phyloP scores from a whole-genome alignment of 1,140 invertebrate genomes.

The Onthophagus taurus region DNA sequence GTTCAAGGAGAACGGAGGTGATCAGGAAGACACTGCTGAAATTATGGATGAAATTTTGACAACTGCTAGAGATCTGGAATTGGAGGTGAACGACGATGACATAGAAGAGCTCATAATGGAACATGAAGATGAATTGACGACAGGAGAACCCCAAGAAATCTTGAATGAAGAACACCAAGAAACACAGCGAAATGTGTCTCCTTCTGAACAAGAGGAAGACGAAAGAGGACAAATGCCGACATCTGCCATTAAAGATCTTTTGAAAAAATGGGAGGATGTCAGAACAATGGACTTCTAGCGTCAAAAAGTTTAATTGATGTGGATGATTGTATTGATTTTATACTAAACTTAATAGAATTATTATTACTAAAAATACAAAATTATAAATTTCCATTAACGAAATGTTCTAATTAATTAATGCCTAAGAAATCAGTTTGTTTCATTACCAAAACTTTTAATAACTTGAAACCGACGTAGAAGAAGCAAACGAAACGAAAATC shows the following conservation, averaged over 20 bases:
- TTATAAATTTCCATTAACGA: no score
- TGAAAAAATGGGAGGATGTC: constrained; percentile 5
- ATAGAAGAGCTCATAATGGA: constrained; percentile 6
- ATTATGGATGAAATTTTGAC: constrained; percentile 10
- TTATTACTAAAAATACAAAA: no score
- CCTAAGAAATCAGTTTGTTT: no score
- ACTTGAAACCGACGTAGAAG: no score
- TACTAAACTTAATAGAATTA: no score
- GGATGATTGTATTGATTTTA: no score
- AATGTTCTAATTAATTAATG: no score
- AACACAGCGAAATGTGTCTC: not conserved
- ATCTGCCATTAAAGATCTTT: constrained; percentile 6
- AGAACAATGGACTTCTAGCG: constrained; percentile 3
- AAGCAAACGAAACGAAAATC: no score
- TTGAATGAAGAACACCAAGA: constrained; percentile 6
- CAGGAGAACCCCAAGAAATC: constrained; percentile 1
- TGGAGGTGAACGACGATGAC: not conserved
- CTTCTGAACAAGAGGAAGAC: not conserved
- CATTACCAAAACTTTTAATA: no score
- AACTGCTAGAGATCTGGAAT: constrained; percentile 2
- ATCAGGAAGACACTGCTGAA: not conserved
- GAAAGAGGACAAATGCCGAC: not conserved
- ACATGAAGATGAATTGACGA: not conserved
- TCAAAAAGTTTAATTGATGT: no score
- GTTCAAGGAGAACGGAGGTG: constrained; percentile 1